Conservation (phyloP, 2,888 invertebrate genomes). For the Dorcus parallelipipedus region DNA sequence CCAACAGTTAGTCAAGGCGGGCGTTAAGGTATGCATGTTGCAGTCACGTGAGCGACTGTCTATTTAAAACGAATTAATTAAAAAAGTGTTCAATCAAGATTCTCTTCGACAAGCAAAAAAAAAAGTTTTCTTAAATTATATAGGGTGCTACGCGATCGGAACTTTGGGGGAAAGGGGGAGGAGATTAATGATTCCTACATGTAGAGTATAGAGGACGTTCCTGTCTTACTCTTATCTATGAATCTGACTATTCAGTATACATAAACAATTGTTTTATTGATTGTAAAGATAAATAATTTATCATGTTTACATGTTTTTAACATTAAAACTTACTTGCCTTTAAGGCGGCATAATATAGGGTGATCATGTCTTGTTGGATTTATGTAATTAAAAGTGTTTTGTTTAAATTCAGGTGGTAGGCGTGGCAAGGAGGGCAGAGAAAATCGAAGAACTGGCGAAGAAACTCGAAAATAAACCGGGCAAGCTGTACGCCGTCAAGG, state of each 20-base stretch:
- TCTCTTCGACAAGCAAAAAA: background rate
- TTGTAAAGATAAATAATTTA: too few relatives aligned
- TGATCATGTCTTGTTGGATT: background rate
- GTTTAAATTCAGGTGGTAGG: constrained; percentile 29
- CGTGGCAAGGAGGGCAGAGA: constrained; percentile 30
- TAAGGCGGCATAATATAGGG: too few relatives aligned
- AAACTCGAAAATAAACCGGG: constrained; percentile 17
- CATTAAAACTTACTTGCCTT: too few relatives aligned
- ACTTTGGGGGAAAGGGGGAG: too few relatives aligned
- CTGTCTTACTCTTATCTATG: too few relatives aligned
- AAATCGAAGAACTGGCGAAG: constrained; percentile 23
- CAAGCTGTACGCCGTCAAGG: constrained; percentile 23
- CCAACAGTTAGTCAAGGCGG: constrained; percentile 22
- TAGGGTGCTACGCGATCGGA: too few relatives aligned
- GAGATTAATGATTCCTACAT: too few relatives aligned
- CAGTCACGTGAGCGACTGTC: background rate
- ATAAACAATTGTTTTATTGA: too few relatives aligned
- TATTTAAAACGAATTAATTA: background rate
- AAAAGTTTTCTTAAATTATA: too few relatives aligned
- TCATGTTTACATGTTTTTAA: too few relatives aligned
- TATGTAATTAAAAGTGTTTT: background rate
- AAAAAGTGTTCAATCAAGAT: background rate
- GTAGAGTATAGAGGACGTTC: too few relatives aligned
- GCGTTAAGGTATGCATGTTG: constrained; percentile 22
- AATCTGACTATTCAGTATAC: too few relatives aligned